These are phyloP conservation scores for Agelastica alni DNA, from an alignment of 2,888 invertebrate genomes.

Conservation along the genomic window DNA sequence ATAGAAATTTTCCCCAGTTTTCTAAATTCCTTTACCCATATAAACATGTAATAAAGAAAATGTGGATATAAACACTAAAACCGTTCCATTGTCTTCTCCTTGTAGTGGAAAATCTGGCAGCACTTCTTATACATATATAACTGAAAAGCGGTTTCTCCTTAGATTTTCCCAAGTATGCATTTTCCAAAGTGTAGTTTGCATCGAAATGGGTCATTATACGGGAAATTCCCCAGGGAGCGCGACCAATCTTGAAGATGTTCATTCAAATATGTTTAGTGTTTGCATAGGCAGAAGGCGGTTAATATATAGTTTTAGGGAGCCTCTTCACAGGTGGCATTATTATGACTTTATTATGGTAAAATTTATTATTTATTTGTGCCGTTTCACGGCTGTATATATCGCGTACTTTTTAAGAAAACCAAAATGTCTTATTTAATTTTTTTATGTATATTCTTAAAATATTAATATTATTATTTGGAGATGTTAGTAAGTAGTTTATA, in stretches of 20 bases:
- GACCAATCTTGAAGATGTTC: conserved; percentile 37
- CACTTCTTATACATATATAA: conserved; percentile 42
- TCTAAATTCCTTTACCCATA: no score
- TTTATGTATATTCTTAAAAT: no score
- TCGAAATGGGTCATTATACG: conserved; percentile 63
- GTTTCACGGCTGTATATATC: no score
- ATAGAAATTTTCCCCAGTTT: no score
- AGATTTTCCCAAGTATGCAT: conserved; percentile 48
- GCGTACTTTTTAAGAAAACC: no score
- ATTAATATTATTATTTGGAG: no score
- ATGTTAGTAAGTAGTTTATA: no score
- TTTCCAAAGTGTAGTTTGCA: conserved; percentile 62
- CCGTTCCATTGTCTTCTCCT: background rate
- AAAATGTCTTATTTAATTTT: no score
- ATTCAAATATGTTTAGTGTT: conserved; percentile 46
- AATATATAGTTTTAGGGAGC: conserved; percentile 24
- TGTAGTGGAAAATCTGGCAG: conserved; percentile 6
- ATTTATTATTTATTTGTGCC: conserved; percentile 25
- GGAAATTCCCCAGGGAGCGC: conserved; percentile 45
- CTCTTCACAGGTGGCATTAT: conserved; percentile 15
- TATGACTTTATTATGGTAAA: conserved; percentile 25
- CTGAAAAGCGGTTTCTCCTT: conserved; percentile 48
- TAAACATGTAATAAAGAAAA: no score
- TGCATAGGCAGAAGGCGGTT: conserved; percentile 33
- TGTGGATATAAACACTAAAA: conserved; percentile 3